Base-by-base conservation (phyloP, 2,888 invertebrate species). In the Acrobasis repandana region DNA sequence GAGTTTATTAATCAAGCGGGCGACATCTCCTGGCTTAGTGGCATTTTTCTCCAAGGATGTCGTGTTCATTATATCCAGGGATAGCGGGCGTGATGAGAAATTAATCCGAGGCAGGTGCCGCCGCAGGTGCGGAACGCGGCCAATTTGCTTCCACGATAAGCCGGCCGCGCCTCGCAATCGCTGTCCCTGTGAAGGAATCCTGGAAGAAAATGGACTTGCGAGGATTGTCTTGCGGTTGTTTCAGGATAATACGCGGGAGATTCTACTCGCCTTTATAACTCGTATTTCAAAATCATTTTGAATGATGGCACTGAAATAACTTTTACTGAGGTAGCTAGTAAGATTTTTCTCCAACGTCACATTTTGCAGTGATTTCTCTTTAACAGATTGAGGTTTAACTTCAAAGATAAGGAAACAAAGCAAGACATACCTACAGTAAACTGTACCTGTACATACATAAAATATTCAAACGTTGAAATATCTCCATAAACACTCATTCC, bases 21-120 rank as follows among this genome's bases (percentile, higher is more conserved):
- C 73, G 82, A 80, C 80, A 80, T 82, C 77, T 79, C 75, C 72
- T 75, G 80, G 82, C 81, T 84, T 81, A 82, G 80, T 82, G 75
- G 83, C 77, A 86, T 91, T 91, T 91, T 92, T 89, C 88, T 86
- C 71, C 71, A 76, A 82, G 83, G 80, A 83, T 81, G 80, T 80
- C 79, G 73, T 83, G 79, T 83, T 86, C 90, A 90, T 92, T 92
- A 88, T 86, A 82, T 84, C 77, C 76, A 71, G 73, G 73, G 79
- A 77, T 83, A 77, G 83, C 81, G 78, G 76, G 75, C 80, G 84
- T 90, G 90, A 91, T 90, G 89, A 90, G 90, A 89, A 88, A 91
- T 90, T 91, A 91, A 91, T 90, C 91, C 88, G 74, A 74, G 77
- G 83, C 85, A 87, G 87, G 86, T 85, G 87, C 70, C 67, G 74